phyloP scores from a whole-genome alignment of 2,888 invertebrate genomes.

The Odontocolon sp. region DNA sequence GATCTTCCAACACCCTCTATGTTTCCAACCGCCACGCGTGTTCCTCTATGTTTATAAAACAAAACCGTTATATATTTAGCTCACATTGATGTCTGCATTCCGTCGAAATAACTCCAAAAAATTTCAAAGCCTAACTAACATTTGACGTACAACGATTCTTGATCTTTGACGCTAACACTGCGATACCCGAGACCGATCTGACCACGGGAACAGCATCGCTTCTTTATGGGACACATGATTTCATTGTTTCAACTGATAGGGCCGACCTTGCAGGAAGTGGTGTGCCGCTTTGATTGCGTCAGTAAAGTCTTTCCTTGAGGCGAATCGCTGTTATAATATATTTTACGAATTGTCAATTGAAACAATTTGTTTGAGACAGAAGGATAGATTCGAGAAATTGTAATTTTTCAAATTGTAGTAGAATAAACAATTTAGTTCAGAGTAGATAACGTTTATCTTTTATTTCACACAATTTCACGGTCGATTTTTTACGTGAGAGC shows the following conservation, averaged over 20 bases:
- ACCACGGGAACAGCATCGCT: slow-evolving; percentile 23
- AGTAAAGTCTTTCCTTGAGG: slow-evolving; percentile 6
- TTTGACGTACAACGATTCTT: slow-evolving; percentile 8
- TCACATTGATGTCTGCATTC: slow-evolving; percentile 63
- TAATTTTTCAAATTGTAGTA: too few relatives aligned
- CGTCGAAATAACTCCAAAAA: slow-evolving; percentile 40
- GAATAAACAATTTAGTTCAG: too few relatives aligned
- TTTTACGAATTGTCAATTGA: slow-evolving; percentile 2
- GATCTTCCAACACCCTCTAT: slow-evolving; percentile 63
- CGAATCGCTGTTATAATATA: neutral
- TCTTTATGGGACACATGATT: slow-evolving; percentile 45
- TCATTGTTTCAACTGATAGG: slow-evolving; percentile 42
- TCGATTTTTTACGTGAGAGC: neutral
- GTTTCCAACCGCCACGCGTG: slow-evolving; percentile 66
- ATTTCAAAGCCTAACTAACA: neutral
- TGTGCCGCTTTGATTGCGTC: slow-evolving; percentile 32
- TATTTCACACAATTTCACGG: too few relatives aligned
- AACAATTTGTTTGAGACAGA: neutral
- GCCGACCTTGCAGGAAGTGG: slow-evolving; percentile 53
- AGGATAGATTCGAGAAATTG: too few relatives aligned
- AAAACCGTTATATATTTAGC: slow-evolving; percentile 76
- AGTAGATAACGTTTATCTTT: too few relatives aligned
- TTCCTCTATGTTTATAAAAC: slow-evolving; percentile 74
- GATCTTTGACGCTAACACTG: slow-evolving; percentile 4
- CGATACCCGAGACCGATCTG: slow-evolving; percentile 12